Conservation (phyloP, 2,113 vertebrate genomes). For the Cariama cristata region DNA sequence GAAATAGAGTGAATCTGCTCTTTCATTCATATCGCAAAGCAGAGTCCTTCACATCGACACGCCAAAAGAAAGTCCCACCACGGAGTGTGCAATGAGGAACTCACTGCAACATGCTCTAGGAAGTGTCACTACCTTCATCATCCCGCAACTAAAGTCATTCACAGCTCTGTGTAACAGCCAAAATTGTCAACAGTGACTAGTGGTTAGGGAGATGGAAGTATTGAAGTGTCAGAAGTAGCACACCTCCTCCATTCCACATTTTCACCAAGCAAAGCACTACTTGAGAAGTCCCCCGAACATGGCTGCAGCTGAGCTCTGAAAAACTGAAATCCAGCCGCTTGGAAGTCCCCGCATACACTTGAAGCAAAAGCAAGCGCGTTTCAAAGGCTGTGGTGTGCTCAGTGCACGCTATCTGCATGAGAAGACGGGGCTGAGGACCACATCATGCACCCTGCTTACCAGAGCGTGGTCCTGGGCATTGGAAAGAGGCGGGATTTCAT, state of each 20-base stretch:
- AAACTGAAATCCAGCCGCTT: background rate
- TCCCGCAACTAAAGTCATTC: background rate
- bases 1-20: background rate
- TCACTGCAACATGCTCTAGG: background rate
- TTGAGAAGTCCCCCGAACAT: background rate
- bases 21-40: background rate
- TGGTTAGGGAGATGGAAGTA: background rate
- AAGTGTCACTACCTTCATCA: background rate
- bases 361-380: background rate
- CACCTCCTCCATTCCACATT: background rate
- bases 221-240: background rate
- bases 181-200: background rate
- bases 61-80: background rate
- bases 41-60: background rate
- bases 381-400: background rate
- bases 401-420: rapidly evolving
- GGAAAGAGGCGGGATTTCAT: background rate
- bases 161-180: background rate
- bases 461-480: rapidly evolving
- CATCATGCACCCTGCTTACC: background rate
- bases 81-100: background rate
- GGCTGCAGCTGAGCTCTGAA: background rate
- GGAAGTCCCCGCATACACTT: background rate
- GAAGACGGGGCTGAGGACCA: background rate
- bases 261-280: background rate